Evolutionary conservation across 2,888 invertebrate species (phyloP).

Genomic region (Acleris cristana): DNA sequence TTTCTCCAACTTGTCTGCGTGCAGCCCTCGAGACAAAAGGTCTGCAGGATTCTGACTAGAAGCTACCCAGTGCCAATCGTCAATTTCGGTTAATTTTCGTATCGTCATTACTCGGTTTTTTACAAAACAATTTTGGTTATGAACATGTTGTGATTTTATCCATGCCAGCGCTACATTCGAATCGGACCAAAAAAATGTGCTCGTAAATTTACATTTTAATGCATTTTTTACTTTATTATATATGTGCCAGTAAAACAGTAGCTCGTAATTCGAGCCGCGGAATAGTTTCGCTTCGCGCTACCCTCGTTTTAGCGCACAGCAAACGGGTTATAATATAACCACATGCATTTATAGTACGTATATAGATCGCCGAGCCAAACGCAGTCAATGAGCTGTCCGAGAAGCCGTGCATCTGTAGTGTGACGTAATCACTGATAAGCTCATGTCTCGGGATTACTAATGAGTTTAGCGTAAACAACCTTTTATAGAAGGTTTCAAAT

Average conservation of each 20-base stretch:
- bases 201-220: background rate
- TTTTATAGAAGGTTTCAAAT: constrained; percentile 24
- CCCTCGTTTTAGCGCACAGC: constrained; percentile 26
- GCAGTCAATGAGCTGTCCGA: constrained; percentile 24
- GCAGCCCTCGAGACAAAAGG: background rate
- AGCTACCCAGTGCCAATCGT: background rate
- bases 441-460: constrained; percentile 19
- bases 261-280: constrained; percentile 25
- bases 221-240: background rate
- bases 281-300: constrained; percentile 24
- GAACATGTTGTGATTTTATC: constrained; percentile 2
- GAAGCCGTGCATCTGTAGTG: constrained; percentile 25
- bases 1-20: background rate
- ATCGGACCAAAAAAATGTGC: constrained; percentile 1
- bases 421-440: constrained; percentile 8
- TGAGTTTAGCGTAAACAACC: constrained; percentile 6
- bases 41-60: constrained; percentile 5
- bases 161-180: constrained; percentile 3
- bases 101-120: background rate
- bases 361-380: constrained; percentile 29
- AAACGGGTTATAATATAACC: constrained; percentile 1
- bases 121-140: background rate
- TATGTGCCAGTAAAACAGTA: background rate
- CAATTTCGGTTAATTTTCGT: background rate
- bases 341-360: constrained; percentile 6